These are phyloP conservation scores for Phlogophora meticulosa DNA, from an alignment of 2,888 invertebrate species.

Conservation along the genomic window DNA sequence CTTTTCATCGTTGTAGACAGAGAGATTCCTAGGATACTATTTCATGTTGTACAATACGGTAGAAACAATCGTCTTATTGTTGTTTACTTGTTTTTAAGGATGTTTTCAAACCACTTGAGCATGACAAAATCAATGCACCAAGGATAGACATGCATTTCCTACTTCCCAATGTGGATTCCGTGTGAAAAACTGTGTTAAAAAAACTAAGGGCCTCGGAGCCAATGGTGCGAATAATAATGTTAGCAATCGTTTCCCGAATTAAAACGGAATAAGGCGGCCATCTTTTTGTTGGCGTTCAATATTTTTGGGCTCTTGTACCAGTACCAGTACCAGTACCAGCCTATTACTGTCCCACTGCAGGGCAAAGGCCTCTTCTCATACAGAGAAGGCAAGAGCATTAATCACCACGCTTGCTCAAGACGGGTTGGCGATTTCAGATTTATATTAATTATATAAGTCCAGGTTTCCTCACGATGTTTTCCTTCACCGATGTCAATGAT, in stretches of 20 bases:
- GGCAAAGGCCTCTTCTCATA: no score
- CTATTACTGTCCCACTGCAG: no score
- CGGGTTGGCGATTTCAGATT: no score
- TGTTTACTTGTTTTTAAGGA: constrained; percentile 20
- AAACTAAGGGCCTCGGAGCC: constrained; percentile 75
- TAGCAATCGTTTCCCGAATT: constrained; percentile 74
- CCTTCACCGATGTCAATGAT: no score
- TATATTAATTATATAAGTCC: no score
- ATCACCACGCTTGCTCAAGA: no score
- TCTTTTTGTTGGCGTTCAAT: constrained; percentile 36
- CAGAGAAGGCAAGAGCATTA: no score
- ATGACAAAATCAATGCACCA: constrained; percentile 69
- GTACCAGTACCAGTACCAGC: no score
- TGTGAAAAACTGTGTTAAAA: constrained; percentile 72
- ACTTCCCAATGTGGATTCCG: constrained; percentile 72
- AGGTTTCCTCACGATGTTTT: no score
- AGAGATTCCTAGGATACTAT: background rate
- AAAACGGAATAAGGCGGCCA: constrained; percentile 37
- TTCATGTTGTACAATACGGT: background rate
- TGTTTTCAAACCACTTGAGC: constrained; percentile 39
- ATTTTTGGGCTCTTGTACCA: constrained; percentile 28
- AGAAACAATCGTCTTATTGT: background rate
- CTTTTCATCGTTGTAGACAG: no score
- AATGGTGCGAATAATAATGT: constrained; percentile 75
- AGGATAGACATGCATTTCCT: constrained; percentile 75